These are phyloP conservation scores for Heliconius nattereri DNA, from an alignment of 1,140 invertebrate species.

Conservation along the genomic window DNA sequence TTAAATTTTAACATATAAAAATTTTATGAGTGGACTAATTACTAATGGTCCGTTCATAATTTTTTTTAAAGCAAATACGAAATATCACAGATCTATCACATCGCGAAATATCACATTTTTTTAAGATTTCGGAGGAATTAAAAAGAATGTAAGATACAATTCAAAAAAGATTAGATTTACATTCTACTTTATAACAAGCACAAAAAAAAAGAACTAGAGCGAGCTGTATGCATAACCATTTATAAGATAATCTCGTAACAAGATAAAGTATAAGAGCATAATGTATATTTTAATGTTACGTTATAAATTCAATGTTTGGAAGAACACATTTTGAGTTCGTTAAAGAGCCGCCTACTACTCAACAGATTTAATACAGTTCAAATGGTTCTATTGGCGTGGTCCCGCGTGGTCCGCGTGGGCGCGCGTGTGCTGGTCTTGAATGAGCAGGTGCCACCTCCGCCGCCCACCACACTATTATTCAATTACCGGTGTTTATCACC, in stretches of 20 bases:
- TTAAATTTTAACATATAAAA: too few relatives aligned
- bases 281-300: conserved; percentile 15
- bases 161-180: background rate
- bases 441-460: conserved; percentile 63
- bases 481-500: conserved; percentile 50
- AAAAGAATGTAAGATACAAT: background rate
- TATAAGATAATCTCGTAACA: conserved; percentile 9
- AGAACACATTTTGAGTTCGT: conserved; percentile 25
- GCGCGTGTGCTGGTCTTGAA: conserved; percentile 47
- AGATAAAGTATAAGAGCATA: background rate
- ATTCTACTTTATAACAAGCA: background rate
- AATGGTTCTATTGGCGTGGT: conserved; percentile 44
- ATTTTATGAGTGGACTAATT: too few relatives aligned
- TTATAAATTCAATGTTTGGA: conserved; percentile 13
- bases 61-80: too few relatives aligned
- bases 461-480: conserved; percentile 50
- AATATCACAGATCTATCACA: too few relatives aligned
- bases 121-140: too few relatives aligned
- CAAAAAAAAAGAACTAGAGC: background rate
- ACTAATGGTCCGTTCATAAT: too few relatives aligned
- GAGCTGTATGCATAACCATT: background rate
- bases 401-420: conserved; percentile 40
- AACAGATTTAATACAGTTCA: conserved; percentile 44
- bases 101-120: too few relatives aligned
- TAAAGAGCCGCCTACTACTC: conserved; percentile 39